Evolutionary conservation across 2,888 invertebrate species (phyloP), one percentile per base, ranked within the genome.

Genomic region (Luperina testacea): DNA sequence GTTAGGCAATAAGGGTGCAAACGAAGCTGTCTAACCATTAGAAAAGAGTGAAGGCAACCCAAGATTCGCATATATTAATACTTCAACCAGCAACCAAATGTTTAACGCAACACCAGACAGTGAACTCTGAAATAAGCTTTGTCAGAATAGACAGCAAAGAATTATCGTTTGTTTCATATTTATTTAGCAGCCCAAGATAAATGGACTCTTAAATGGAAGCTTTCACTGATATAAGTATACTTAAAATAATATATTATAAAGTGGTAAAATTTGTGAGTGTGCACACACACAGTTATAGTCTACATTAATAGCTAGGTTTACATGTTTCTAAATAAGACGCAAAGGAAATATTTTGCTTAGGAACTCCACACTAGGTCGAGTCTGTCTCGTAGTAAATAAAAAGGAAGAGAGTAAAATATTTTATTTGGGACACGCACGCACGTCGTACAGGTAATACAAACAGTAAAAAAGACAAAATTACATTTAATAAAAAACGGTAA

Each of bases 121-220:
- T 17, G 51, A 72, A 61, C 61, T 45, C 42, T 32, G 32, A 73
- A 57, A 17, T 32, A 32, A 81, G 20, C 63, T 32, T 42, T 78
- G 32, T 82, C 82, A 45, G 42, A 80, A n/a, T 32, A 24, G 61
- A 53, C 11, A 8, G 2, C 42, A 42, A 53, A 82, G 53, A 63
- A 75, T 75, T 53, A 75, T 75, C 45, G 82, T 27, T 45, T 75
- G 15, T 82, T 53, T 63, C 24, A 15, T 48, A 32, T 27, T 63
- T 78, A 65, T 77, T 42, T 79, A 11, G 6, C 27, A n/a, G 32
- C n/a, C 48, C 48, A 61, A 42, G 13, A 77, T 38, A 42, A 27
- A 80, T 48, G 24, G 48, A 32, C 38, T 17, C 24, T 15, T 53
- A 48, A 0, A 38, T 69, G 48, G 11, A 24, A 70, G 13, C 27